Percentiles rank a stretch among this genome's conserved stretches.
phyloP scores from a whole-genome alignment of 2,113 vertebrate genomes.

The Periophthalmus modestus region DNA sequence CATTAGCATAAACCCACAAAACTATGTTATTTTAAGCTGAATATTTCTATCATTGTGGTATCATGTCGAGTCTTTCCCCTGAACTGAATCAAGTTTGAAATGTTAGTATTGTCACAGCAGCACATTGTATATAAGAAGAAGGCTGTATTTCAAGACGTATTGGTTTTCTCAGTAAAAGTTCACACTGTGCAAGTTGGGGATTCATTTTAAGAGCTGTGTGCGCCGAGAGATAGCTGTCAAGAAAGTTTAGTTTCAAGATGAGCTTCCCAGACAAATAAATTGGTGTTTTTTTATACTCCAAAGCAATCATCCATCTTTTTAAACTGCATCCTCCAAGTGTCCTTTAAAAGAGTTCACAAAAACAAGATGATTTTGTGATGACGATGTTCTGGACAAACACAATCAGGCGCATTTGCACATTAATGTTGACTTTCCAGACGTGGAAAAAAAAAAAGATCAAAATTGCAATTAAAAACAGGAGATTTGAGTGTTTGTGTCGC shows the following conservation, averaged over 20 bases:
- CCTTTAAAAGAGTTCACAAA: neutral
- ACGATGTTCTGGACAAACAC: neutral
- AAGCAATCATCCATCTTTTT: neutral
- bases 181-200: conserved; percentile 31
- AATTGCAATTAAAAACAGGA: neutral
- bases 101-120: too few relatives aligned
- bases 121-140: neutral
- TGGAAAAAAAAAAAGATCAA: neutral
- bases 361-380: neutral
- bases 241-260: conserved; percentile 15
- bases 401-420: neutral
- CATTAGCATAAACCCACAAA: neutral
- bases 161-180: conserved; percentile 37
- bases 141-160: conserved; percentile 20
- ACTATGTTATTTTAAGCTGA: neutral
- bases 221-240: conserved; percentile 22
- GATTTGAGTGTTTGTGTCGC: neutral
- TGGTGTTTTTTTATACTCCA: conserved; percentile 15
- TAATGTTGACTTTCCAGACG: neutral
- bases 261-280: conserved; percentile 22
- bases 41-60: too few relatives aligned
- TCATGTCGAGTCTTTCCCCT: too few relatives aligned
- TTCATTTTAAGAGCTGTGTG: conserved; percentile 28
- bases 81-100: too few relatives aligned
- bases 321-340: neutral